These are phyloP conservation scores for Clanis bilineata DNA, from an alignment of 2,888 invertebrate genomes.

Conservation along the genomic window DNA sequence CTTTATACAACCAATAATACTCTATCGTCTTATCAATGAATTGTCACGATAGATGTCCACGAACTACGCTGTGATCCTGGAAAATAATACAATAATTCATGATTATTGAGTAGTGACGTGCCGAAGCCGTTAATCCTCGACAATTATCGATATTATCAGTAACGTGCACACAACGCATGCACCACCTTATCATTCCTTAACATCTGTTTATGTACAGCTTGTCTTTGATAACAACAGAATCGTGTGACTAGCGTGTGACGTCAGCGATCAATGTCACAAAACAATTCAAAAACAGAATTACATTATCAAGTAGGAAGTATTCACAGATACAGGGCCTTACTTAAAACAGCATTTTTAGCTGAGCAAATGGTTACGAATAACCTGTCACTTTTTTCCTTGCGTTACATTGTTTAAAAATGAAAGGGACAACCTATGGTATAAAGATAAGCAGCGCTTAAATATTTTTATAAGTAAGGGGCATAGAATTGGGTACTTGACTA, in stretches of 20 bases:
- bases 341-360: too few species aligned
- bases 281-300: neutral
- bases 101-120: neutral
- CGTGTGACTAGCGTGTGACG: neutral
- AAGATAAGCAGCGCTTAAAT: too few species aligned
- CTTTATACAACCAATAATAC: too few species aligned
- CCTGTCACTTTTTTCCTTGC: too few species aligned
- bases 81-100: neutral
- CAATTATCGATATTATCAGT: conserved; percentile 3
- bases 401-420: too few species aligned
- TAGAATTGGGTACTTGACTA: too few species aligned
- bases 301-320: neutral
- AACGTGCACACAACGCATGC: neutral
- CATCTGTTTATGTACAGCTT: neutral
- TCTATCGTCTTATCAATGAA: too few species aligned
- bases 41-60: neutral
- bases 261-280: neutral
- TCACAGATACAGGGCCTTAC: too few species aligned
- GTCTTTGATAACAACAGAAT: neutral
- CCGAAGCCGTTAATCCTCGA: neutral
- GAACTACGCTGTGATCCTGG: neutral
- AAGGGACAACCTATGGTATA: too few species aligned
- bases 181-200: neutral
- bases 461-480: too few species aligned
- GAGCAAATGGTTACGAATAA: too few species aligned